These are phyloP conservation scores for Pilophorus perplexus DNA, from an alignment of 2,888 invertebrate species.

Conservation along the genomic window DNA sequence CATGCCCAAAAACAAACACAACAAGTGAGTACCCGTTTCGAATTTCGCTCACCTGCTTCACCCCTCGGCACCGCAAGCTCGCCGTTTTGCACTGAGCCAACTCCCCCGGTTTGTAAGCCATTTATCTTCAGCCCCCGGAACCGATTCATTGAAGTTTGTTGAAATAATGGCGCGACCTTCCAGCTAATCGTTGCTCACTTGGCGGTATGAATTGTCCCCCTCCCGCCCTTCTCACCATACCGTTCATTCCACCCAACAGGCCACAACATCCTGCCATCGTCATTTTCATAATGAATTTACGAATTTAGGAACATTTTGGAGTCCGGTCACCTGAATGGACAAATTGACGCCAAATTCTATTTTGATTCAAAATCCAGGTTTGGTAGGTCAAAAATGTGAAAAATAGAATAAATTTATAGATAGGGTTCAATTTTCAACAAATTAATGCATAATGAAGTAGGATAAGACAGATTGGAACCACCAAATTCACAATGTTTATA, in stretches of 20 bases:
- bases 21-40: slow-evolving; percentile 24
- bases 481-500: too few relatives aligned
- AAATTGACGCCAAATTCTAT: too few relatives aligned
- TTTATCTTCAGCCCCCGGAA: slow-evolving; percentile 24
- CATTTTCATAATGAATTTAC: too few relatives aligned
- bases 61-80: neutral
- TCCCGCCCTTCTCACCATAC: neutral
- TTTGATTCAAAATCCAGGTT: too few relatives aligned
- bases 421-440: too few relatives aligned
- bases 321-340: too few relatives aligned
- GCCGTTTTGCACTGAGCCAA: neutral
- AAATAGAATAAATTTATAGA: too few relatives aligned
- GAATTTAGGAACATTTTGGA: too few relatives aligned
- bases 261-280: neutral
- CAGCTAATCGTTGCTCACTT: slow-evolving; percentile 18
- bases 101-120: neutral
- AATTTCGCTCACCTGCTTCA: neutral
- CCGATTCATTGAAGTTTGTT: slow-evolving; percentile 27
- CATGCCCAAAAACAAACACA: slow-evolving; percentile 31
- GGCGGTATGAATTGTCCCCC: neutral
- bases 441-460: too few relatives aligned
- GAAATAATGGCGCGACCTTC: slow-evolving; percentile 34
- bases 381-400: too few relatives aligned
- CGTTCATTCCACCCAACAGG: neutral
- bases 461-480: too few relatives aligned